Evolutionary conservation across 2,113 vertebrate species (phyloP), one percentile per base, ranked within the genome.

Genomic region (Triplophysa dalaica): DNA sequence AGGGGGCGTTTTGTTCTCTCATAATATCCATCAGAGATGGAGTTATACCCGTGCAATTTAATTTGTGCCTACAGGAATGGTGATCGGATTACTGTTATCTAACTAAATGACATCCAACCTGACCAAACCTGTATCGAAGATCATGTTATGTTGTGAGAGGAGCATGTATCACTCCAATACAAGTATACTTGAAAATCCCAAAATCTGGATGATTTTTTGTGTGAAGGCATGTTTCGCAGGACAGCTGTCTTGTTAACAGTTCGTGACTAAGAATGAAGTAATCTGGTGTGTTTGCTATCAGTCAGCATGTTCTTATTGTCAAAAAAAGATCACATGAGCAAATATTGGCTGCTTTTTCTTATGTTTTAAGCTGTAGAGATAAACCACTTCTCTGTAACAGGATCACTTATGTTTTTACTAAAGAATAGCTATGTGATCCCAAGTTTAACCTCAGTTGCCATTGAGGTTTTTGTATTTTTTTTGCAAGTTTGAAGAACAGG

Each of bases 271-370:
- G 52, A 13, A 52, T 10, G 22, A 29, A 19, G 7, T 29, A 2
- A 11, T 29, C 45, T 73, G 70, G 52, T 38, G 19, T 38, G 29
- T 58, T 60, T 58, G 52, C 70, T 73, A 41, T 43, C 29, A 73
- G 70, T 73, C 22, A 73, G 12, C n/a, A 17, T 22, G 19, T 72
- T 12, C 0, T 38, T 26, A n/a, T 13, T 58, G 70, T n/a, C 19
- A 21, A 58, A 58, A 16, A 58, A 58, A 58, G 50, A 69, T 50
- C 29, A 22, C 3, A 0, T 16, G 54, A 73, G 70, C 29, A 73
- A 73, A 41, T 58, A 73, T 11, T 41, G 50, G 24, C n/a, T 9
- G 12, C 52, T 24, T 72, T 70, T 33, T 33, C 33, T 33, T 6
- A 33, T 33, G 6, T 33, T 6, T 38, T 38, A 6, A 38, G 7